Evolutionary conservation across 2,797 vertebrate species (phyloP), one percentile per base, ranked within the genome.

Genomic region (Rhinatrema bivittatum): DNA sequence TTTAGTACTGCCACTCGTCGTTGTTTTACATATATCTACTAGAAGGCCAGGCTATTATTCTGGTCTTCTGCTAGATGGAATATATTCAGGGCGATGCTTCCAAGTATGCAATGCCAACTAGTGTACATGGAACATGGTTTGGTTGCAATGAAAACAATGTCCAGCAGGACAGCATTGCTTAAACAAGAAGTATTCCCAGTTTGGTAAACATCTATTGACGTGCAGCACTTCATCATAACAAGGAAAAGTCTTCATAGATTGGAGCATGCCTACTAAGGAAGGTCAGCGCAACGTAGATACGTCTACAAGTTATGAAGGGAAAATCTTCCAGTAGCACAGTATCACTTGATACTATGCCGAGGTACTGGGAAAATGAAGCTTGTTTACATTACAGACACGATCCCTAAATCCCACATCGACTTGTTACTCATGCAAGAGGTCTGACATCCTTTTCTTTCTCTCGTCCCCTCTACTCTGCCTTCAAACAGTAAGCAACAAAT

Each of bases 401-500:
- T 14, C 16, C 7, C 3, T 15, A 7, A 10, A 40, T 4, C 6
- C 35, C 9, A 4, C 0, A 6, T 20, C 15, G 16, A 7, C 11
- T n/a, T 3, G 10, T n/a, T n/a, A n/a, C n/a, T 13, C 17, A 10
- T 0, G 4, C 15, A 4, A 9, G 10, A 1, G 1, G n/a, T n/a
- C 16, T 24, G 39, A 15, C n/a, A n/a, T n/a, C n/a, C n/a, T n/a
- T n/a, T n/a, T n/a, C n/a, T n/a, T n/a, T n/a, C n/a, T n/a, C n/a
- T n/a, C n/a, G n/a, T n/a, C n/a, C n/a, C n/a, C n/a, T n/a, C n/a
- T n/a, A n/a, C n/a, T n/a, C n/a, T n/a, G n/a, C n/a, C n/a, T n/a
- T n/a, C n/a, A 64, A 62, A 63, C 45, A 51, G 60, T 32, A 38
- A 65, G 59, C 66, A 72, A 66, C 42, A 65, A 68, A 74, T 78